Evolutionary conservation across 2,797 vertebrate genomes (phyloP).

Genomic region (Clarias platycephalus): DNA sequence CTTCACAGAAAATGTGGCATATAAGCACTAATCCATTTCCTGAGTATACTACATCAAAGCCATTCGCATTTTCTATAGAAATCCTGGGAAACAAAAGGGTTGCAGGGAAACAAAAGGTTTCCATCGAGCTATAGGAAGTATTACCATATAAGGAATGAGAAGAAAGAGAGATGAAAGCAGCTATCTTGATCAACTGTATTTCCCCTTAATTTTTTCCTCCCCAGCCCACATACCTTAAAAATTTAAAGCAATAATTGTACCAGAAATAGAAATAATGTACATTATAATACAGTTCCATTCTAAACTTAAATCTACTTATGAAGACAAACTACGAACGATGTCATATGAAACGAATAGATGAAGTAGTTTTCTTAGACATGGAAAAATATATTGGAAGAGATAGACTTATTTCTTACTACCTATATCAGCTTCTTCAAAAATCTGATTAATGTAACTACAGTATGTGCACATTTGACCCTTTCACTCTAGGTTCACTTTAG

Average conservation of each 20-base stretch:
- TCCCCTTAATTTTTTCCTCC: background rate
- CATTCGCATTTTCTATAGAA: too few relatives aligned
- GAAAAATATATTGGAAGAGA: background rate
- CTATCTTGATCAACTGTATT: background rate
- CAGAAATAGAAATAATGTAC: background rate
- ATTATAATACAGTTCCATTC: background rate
- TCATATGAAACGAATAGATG: background rate
- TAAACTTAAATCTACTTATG: background rate
- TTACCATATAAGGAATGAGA: too few relatives aligned
- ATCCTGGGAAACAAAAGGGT: too few relatives aligned
- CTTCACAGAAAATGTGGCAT: too few relatives aligned
- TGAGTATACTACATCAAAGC: too few relatives aligned
- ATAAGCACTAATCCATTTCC: too few relatives aligned
- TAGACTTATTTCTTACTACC: too few relatives aligned
- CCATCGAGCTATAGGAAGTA: too few relatives aligned
- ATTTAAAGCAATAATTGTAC: background rate
- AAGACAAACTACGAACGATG: background rate
- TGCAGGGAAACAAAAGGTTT: too few relatives aligned
- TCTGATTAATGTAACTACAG: constrained; percentile 33
- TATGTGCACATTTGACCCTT: constrained; percentile 31
- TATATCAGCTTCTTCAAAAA: background rate
- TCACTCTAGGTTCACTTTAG: constrained; percentile 8
- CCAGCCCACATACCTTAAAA: background rate
- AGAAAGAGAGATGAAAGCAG: background rate
- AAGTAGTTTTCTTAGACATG: background rate